Conservation (phyloP, 2,888 invertebrate species). For the Dascillus cervinus region DNA sequence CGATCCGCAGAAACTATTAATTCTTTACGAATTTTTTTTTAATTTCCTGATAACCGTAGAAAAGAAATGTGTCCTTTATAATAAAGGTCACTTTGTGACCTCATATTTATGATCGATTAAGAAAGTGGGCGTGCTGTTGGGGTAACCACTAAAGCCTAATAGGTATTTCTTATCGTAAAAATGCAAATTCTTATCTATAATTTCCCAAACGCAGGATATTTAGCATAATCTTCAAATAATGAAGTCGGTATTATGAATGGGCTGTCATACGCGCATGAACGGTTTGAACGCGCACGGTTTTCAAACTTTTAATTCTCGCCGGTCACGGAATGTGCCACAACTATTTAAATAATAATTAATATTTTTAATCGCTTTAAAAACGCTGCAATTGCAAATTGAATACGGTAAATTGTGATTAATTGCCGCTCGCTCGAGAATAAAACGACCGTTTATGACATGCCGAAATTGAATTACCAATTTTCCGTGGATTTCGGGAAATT, state of each 20-base stretch:
- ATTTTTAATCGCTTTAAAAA: conserved; percentile 24
- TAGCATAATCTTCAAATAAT: conserved; percentile 38
- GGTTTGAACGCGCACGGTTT: conserved; percentile 23
- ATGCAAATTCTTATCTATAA: conserved; percentile 36
- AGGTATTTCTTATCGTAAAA: conserved; percentile 31
- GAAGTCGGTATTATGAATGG: conserved; percentile 37
- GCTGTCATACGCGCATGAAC: conserved; percentile 33
- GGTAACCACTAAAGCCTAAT: conserved; percentile 29
- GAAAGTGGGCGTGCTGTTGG: conserved; percentile 18
- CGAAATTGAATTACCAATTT: no score
- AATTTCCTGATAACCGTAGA: no score
- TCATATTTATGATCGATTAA: conserved; percentile 26
- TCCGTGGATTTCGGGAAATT: no score
- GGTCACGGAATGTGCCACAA: conserved; percentile 31
- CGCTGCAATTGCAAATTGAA: no score
- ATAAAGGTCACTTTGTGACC: conserved; percentile 19
- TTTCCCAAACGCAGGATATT: conserved; percentile 30
- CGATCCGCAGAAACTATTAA: no score
- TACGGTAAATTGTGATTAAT: no score
- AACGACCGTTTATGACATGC: no score
- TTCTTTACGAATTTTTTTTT: no score
- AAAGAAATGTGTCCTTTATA: no score
- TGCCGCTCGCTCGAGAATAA: no score
- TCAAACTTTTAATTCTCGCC: conserved; percentile 26
- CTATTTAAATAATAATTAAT: conserved; percentile 31